These are phyloP conservation scores for Mythimna impura DNA, from an alignment of 2,888 invertebrate species.

Conservation along the genomic window DNA sequence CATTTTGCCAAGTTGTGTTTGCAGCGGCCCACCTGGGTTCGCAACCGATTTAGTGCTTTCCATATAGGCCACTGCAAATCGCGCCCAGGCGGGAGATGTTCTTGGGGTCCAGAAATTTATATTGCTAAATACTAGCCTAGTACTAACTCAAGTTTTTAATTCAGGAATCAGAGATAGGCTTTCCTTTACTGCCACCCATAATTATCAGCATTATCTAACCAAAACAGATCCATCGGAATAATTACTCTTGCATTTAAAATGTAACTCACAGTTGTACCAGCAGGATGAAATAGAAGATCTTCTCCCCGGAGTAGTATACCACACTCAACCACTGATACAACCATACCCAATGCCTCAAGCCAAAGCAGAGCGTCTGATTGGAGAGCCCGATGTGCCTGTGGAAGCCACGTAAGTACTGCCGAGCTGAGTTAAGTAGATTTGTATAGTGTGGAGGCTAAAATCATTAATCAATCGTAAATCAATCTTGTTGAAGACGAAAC, in stretches of 20 bases:
- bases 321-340: constrained; percentile 92
- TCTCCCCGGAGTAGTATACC: constrained; percentile 90
- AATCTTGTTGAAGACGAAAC: neutral
- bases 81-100: no score
- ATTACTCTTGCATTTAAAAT: constrained; percentile 24
- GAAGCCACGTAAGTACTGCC: constrained; percentile 93
- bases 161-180: no score
- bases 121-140: no score
- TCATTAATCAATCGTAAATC: neutral
- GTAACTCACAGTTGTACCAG: constrained; percentile 23
- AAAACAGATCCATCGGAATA: neutral
- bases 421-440: constrained; percentile 17
- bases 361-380: constrained; percentile 92
- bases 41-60: no score
- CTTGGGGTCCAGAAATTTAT: no score
- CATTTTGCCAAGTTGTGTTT: no score
- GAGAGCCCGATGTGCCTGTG: constrained; percentile 93
- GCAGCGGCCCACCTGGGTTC: no score
- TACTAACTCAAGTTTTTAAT: no score
- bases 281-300: constrained; percentile 91
- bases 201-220: neutral
- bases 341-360: constrained; percentile 92
- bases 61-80: no score
- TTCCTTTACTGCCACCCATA: no score
- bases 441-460: constrained; percentile 58